Evolutionary conservation across 2,113 vertebrate genomes (phyloP).

Genomic region (Anseranas semipalmata): DNA sequence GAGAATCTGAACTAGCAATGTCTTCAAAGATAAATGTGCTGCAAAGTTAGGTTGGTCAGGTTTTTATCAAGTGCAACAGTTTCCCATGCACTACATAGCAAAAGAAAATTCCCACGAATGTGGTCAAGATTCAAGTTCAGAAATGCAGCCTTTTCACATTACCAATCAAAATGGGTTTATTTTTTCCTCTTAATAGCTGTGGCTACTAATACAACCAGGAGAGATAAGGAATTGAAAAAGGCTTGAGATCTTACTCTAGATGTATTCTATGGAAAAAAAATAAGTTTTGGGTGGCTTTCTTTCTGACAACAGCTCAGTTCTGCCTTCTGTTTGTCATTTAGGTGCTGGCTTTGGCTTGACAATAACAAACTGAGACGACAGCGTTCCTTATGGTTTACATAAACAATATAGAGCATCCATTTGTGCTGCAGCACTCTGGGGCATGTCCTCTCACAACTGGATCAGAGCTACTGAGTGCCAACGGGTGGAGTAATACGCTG

Average conservation of each 20-base stretch:
- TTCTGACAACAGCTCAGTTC: not conserved
- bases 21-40: not conserved
- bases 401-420: not conserved
- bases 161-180: not conserved
- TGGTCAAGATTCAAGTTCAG: not conserved
- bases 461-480: not conserved
- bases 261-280: not conserved
- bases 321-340: constrained; percentile 10
- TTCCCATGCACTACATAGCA: not conserved
- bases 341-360: not conserved
- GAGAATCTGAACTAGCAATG: not conserved
- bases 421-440: not conserved
- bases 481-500: not conserved
- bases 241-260: not conserved
- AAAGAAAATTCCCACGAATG: not conserved
- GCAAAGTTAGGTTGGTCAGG: not conserved
- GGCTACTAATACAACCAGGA: not conserved
- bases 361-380: not conserved
- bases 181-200: not conserved
- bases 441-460: not conserved
- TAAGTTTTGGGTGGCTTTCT: not conserved
- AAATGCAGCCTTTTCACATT: not conserved
- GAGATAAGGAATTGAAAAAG: not conserved
- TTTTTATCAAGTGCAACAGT: not conserved
- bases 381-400: not conserved